Conservation (phyloP, 2,797 vertebrate species). For the Anas capensis region DNA sequence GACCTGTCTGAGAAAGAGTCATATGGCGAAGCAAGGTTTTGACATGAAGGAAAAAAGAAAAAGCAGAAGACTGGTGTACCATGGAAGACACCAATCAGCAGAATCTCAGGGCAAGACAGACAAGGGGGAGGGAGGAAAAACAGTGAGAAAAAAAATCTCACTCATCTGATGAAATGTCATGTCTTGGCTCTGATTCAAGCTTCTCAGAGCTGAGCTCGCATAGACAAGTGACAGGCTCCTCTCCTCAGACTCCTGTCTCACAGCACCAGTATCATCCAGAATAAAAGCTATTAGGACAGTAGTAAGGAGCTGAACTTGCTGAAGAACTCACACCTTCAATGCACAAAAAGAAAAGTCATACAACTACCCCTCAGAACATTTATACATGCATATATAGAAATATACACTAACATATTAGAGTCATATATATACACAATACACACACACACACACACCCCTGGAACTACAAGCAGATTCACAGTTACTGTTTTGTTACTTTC, state of each 20-base stretch:
- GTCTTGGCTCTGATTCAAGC: neutral
- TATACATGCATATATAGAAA: neutral
- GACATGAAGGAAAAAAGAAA: neutral
- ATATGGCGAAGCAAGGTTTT: neutral
- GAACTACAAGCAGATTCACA: neutral
- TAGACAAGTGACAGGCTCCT: neutral
- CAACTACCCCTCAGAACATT: neutral
- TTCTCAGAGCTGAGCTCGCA: neutral
- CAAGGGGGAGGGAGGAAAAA: neutral
- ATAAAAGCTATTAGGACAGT: neutral
- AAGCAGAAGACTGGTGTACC: neutral
- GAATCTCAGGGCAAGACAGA: rapidly evolving
- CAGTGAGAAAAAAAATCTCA: neutral
- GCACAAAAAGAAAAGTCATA: neutral
- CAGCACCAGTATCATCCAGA: neutral
- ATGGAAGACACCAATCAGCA: neutral
- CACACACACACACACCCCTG: neutral
- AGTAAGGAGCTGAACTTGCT: neutral
- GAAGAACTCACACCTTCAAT: neutral
- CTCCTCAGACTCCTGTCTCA: neutral
- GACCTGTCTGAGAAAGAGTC: neutral
- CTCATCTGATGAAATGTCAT: neutral
- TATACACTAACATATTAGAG: neutral
- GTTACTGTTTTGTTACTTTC: neutral
- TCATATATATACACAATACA: no score